Evolutionary conservation across 2,113 vertebrate species (phyloP), one percentile per base, ranked within the genome.

Genomic region (Haplotaxodon microlepis): DNA sequence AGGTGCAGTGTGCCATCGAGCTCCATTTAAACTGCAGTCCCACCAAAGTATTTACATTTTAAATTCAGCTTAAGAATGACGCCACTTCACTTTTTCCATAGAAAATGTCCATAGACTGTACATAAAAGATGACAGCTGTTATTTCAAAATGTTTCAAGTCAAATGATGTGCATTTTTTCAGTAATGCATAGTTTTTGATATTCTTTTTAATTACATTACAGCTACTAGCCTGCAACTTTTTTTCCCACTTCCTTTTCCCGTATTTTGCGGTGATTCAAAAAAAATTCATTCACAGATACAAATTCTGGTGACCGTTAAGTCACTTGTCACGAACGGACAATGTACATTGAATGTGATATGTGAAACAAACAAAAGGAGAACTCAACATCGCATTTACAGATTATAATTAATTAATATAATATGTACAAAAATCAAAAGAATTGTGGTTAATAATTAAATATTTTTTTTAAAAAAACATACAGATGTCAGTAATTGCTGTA

Each of bases 201-300:
- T 47, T 29, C 5, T 61, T 42, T 47, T 76, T 29, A 29, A 47
- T 12, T 47, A 45, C 40, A 29, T 29, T 45, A 14, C 36, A 42
- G 0, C 14, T 45, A 45, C 6, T 66, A 66, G 31, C 31, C 29
- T 4, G 6, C 4, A 36, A 36, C 9, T 34, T 63, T 7, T 61
- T 8, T 1, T 0, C 56, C 19, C 0, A 38, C 3, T 21, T 69
- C 7, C 19, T 8, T 38, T 38, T 69, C 7, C 16, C 0, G 2
- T 38, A 38, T 38, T 69, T 69, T 38, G 19, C 1, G 3, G 63
- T 21, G 11, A 40, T 36, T 21, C 19, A 8, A 69, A 40, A 1
- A 3, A 21, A 40, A 21, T 40, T 69, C 11, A 38, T 21, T 69
- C 63, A 40, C 63, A 40, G 63, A 40, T 40, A 38, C 0, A 38